Evolutionary conservation across 2,797 vertebrate species (phyloP).

Genomic region (Lacerta bilineata): DNA sequence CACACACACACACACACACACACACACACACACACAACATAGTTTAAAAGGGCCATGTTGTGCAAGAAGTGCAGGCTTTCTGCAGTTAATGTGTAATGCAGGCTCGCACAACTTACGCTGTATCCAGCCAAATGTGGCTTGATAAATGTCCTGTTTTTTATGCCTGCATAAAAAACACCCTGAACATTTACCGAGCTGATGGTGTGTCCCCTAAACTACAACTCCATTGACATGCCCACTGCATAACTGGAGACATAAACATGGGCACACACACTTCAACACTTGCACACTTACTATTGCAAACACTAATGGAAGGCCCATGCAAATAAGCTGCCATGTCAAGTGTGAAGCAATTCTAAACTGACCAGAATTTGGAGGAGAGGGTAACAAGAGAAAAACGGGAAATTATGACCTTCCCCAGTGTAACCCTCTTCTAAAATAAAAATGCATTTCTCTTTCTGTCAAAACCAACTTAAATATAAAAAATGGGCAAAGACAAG

Average conservation of each 20-base stretch:
- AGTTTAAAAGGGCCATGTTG: too few relatives aligned
- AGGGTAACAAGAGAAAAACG: not conserved
- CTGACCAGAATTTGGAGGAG: not conserved
- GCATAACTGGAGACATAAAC: not conserved
- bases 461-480: conserved; percentile 8
- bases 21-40: not conserved
- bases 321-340: not conserved
- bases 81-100: too few relatives aligned
- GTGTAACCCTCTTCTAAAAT: not conserved
- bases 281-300: not conserved
- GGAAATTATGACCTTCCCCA: not conserved
- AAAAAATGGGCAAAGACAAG: not conserved
- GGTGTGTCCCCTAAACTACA: not conserved
- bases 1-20: too few relatives aligned
- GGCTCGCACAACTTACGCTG: too few relatives aligned
- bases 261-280: not conserved
- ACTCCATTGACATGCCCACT: not conserved
- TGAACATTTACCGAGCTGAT: not conserved
- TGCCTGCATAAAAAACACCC: not conserved
- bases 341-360: not conserved
- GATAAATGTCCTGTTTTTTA: not conserved
- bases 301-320: not conserved
- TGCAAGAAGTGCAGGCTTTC: too few relatives aligned
- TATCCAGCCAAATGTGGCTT: too few relatives aligned
- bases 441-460: not conserved